A percentile compares a stretch with the other conserved stretches of the same genome.
Evolutionary conservation across 2,113 vertebrate species (phyloP).

Genomic region (Xenopus borealis): DNA sequence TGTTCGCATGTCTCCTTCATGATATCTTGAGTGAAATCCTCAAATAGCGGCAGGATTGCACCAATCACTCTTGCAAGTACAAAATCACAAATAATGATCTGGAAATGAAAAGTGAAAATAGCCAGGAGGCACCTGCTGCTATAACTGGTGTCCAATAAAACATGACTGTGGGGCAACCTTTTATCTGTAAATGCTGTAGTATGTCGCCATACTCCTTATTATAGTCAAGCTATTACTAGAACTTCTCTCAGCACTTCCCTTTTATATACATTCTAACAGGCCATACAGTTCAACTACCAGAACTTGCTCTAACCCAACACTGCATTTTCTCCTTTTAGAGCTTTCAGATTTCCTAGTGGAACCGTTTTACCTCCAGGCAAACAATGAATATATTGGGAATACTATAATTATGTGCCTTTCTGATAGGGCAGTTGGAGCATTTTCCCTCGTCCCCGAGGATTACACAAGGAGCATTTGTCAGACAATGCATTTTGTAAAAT

Average conservation of each 20-base stretch:
- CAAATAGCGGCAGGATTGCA: not conserved
- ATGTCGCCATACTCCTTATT: not conserved
- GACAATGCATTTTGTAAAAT: too few species aligned
- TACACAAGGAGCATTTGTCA: too few species aligned
- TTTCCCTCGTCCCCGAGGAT: too few species aligned
- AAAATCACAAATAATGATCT: constrained; percentile 7
- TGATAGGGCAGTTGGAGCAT: too few species aligned
- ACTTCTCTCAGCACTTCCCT: not conserved
- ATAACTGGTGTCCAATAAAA: not conserved
- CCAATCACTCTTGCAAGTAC: not conserved
- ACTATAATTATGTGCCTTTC: too few species aligned
- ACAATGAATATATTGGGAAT: too few species aligned
- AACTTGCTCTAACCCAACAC: not conserved
- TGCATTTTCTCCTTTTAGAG: too few species aligned
- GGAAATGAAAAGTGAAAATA: not conserved
- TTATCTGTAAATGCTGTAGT: constrained; percentile 3
- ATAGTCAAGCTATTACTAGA: not conserved
- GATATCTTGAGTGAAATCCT: not conserved
- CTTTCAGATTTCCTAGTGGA: too few species aligned
- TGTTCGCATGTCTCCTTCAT: not conserved
- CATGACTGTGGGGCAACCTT: not conserved
- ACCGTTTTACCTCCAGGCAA: too few species aligned
- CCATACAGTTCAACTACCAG: not conserved
- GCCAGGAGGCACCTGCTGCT: not conserved
- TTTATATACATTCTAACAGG: not conserved